Base-by-base conservation (phyloP, 2,113 vertebrate species). In the Alligator sinensis region DNA sequence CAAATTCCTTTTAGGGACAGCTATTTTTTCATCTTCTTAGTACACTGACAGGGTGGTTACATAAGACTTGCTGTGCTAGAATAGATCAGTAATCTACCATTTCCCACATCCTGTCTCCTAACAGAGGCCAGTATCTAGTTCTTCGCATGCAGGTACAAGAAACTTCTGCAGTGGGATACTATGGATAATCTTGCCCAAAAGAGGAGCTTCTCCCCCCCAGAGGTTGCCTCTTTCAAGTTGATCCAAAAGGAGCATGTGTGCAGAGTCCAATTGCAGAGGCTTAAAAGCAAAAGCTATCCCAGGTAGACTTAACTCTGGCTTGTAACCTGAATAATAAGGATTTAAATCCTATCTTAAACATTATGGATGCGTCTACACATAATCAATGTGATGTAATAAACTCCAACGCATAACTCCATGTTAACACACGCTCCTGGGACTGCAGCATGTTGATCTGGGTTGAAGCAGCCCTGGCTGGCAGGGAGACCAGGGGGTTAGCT, bases 21-120 rank as follows among this genome's bases (percentile, higher is more conserved):
- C 93, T 96, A 92, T 22, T 96, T 47, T 96, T 95, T 91, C 89
- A 89, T 95, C 96, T 95, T 91, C 92, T 89, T 90, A 94, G 86
- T 93, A 87, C 30, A 94, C 88, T 54, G 88, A 78, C 88, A 95
- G 58, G 87, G 94, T n/a, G 92, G 94, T 75, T 61, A 89, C 90
- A 12, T 89, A 96, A 96, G 11, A 14, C 12, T 22, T 47, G 21
- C 34, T 38, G 24, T 15, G 21, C 34, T 38, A 38, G 34, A 22
- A 38, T 13, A 74, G 34, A 74, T 47, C 95, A 94, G 88, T 92
- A 86, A 96, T 87, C 21, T 24, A 15, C 34, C 34, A 38, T 4
- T 22, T 47, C 34, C 22, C 12, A 25, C 5, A 24, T 21, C 24
- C 21, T 25, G 22, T 24, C 3, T 74, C 12, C 47, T 47, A 72